Evolutionary conservation across 1,140 invertebrate genomes (phyloP).

Genomic region (Drosophila willistoni): DNA sequence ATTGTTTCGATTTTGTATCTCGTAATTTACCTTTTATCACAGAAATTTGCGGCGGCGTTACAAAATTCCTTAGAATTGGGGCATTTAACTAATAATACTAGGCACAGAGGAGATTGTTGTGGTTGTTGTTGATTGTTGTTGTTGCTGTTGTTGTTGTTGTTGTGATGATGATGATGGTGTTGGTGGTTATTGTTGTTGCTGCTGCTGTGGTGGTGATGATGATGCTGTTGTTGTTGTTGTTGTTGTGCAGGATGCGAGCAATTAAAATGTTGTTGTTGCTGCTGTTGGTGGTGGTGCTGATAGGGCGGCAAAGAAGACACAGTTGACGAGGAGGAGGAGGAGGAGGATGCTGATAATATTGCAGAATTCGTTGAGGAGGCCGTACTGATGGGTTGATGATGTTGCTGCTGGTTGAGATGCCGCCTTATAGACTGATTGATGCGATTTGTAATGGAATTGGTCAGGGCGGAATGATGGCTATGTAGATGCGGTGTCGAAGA

Average conservation of each 20-base stretch:
- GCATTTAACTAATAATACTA: conserved; percentile 84
- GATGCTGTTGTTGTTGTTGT: conserved; percentile 27
- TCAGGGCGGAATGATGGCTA: conserved; percentile 77
- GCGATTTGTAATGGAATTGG: conserved; percentile 81
- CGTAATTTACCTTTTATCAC: conserved; percentile 83
- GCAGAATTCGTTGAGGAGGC: conserved; percentile 34
- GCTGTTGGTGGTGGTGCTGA: conserved; percentile 27
- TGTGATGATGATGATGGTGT: conserved; percentile 17
- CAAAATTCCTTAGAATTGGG: conserved; percentile 83
- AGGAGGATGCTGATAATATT: conserved; percentile 33
- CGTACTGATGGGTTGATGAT: conserved; percentile 63
- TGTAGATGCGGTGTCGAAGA: conserved; percentile 66
- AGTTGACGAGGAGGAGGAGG: conserved; percentile 25
- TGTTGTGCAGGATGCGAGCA: conserved; percentile 61
- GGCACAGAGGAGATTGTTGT: conserved; percentile 83
- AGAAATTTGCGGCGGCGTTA: conserved; percentile 83
- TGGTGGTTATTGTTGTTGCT: conserved; percentile 49
- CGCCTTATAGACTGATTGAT: conserved; percentile 80
- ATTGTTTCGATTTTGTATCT: neutral
- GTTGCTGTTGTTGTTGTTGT: conserved; percentile 42
- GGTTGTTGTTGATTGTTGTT: conserved; percentile 64
- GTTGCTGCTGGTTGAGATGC: conserved; percentile 80
- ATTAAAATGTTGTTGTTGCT: conserved; percentile 65
- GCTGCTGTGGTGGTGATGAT: conserved; percentile 39
- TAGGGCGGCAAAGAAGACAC: conserved; percentile 31